phyloP scores from a whole-genome alignment of 2,797 vertebrate species.

The Rhinatrema bivittatum region DNA sequence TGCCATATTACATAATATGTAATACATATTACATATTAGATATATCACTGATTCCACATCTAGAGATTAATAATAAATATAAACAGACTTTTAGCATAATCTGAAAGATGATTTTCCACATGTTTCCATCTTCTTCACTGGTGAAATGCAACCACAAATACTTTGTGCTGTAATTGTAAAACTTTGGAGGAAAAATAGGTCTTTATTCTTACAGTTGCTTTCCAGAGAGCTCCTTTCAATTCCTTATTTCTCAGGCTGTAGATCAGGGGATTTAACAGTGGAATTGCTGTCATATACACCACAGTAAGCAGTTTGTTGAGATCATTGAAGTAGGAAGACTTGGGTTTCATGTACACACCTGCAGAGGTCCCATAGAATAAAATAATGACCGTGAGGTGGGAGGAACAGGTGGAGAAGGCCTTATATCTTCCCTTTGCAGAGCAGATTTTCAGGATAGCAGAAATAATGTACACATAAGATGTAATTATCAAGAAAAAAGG shows the following conservation, averaged over 20 bases:
- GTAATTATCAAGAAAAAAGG: slow-evolving; percentile 2
- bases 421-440: not conserved
- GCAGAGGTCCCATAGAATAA: slow-evolving; percentile 20
- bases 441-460: slow-evolving; percentile 2
- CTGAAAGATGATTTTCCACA: no score
- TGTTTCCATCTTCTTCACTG: no score
- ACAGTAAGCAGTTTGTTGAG: slow-evolving; percentile 17
- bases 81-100: no score
- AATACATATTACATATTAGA: no score
- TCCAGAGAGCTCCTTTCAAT: slow-evolving; percentile 13
- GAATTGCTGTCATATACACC: slow-evolving; percentile 21
- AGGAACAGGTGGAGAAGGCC: slow-evolving; percentile 8
- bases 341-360: slow-evolving; percentile 18
- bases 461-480: slow-evolving; percentile 18
- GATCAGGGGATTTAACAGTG: slow-evolving; percentile 30
- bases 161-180: no score
- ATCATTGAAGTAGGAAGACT: slow-evolving; percentile 7
- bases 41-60: no score
- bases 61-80: no score
- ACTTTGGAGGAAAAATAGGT: no score
- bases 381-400: slow-evolving; percentile 14
- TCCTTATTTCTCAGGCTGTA: slow-evolving; percentile 32
- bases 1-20: no score
- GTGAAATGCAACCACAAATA: no score
- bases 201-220: no score